Conservation (phyloP, 1,140 invertebrate genomes). For the Teleogryllus occipitalis region DNA sequence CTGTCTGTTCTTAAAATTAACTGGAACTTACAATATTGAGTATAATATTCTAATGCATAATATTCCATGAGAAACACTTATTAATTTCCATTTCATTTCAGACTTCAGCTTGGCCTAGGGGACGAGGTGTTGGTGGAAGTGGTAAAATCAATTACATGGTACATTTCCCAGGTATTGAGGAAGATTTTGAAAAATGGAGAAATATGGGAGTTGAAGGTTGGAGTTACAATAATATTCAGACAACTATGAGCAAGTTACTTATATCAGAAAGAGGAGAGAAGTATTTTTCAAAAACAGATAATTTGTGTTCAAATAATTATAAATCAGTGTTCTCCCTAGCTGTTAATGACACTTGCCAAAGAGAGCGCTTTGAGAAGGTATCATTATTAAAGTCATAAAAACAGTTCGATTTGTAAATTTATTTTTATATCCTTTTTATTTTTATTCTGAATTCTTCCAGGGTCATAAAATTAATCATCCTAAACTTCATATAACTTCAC, state of each 20-base stretch:
- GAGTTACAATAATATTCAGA: slow-evolving; percentile 43
- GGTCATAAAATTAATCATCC: background rate
- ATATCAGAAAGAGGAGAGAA: no score
- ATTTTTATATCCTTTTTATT: no score
- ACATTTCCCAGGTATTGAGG: slow-evolving; percentile 49
- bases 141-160: slow-evolving; percentile 59
- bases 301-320: no score
- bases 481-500: slow-evolving; percentile 9
- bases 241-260: slow-evolving; percentile 20
- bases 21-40: background rate
- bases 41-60: background rate
- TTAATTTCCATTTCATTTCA: slow-evolving; percentile 27
- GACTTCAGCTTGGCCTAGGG: slow-evolving; percentile 52
- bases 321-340: no score
- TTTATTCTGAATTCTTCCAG: no score
- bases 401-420: no score
- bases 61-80: background rate
- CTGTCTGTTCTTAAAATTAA: background rate
- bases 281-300: no score
- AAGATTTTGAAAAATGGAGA: slow-evolving; percentile 51
- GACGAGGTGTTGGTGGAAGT: slow-evolving; percentile 60
- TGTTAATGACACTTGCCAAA: no score
- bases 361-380: no score
- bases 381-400: no score
- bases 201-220: slow-evolving; percentile 43